Conservation (phyloP, 1,140 invertebrate genomes). For the Trichonephila clavata region DNA sequence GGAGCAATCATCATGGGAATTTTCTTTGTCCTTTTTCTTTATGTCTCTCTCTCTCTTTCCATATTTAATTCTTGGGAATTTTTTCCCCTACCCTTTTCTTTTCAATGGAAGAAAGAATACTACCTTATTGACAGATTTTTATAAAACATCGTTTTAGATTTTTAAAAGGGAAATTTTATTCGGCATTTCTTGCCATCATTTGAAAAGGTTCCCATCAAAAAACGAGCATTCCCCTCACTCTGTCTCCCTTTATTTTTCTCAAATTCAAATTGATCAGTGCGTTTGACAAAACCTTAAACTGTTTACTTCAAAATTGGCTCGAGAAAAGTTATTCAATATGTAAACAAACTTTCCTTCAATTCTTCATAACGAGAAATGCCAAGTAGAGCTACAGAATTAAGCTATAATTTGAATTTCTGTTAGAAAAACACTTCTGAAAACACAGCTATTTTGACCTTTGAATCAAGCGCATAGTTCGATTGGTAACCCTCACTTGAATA, state of each 20-base stretch:
- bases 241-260: background rate
- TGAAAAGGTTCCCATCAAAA: background rate
- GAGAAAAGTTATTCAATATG: too few species aligned
- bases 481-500: too few species aligned
- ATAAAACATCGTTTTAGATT: slow-evolving; percentile 47
- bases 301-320: too few species aligned
- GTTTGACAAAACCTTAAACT: too few species aligned
- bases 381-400: too few species aligned
- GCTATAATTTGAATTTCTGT: too few species aligned
- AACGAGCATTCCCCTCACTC: background rate
- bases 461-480: too few species aligned
- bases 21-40: slow-evolving; percentile 56
- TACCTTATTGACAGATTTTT: slow-evolving; percentile 54
- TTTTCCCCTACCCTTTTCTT: slow-evolving; percentile 38
- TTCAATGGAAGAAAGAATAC: background rate
- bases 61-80: slow-evolving; percentile 14
- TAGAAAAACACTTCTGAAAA: too few species aligned
- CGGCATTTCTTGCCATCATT: background rate
- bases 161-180: slow-evolving; percentile 49
- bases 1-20: slow-evolving; percentile 63
- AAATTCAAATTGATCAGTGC: too few species aligned
- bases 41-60: background rate
- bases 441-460: too few species aligned
- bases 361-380: too few species aligned
- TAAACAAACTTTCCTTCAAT: too few species aligned